Percentiles rank a stretch among this genome's conserved stretches.
Conservation (phyloP, 1,140 invertebrate species). For the Listronotus oregonensis region DNA sequence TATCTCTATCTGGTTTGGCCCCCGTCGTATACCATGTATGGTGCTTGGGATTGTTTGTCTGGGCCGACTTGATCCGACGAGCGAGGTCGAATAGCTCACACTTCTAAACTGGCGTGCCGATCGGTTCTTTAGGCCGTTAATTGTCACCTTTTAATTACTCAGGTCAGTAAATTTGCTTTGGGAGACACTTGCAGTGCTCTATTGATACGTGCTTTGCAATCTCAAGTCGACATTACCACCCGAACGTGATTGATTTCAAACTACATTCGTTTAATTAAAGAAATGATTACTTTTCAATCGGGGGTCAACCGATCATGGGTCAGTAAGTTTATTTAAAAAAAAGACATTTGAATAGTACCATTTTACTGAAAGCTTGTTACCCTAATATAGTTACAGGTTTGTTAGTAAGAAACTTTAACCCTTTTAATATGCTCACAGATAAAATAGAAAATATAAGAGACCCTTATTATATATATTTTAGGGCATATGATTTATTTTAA, state of each 20-base stretch:
- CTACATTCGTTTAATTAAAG: too few species aligned
- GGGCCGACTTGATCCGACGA: constrained; percentile 20
- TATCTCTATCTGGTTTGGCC: constrained; percentile 40
- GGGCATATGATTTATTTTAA: too few species aligned
- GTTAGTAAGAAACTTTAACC: too few species aligned
- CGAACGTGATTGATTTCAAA: constrained; percentile 14
- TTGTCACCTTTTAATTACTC: constrained; percentile 56
- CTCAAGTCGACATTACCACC: constrained; percentile 30
- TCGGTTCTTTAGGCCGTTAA: constrained; percentile 53
- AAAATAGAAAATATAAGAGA: too few species aligned
- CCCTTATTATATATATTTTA: too few species aligned
- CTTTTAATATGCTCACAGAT: too few species aligned
- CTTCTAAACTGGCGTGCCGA: constrained; percentile 52
- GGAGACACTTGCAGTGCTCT: constrained; percentile 40
- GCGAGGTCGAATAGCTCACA: constrained; percentile 51
- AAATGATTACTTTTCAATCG: too few species aligned
- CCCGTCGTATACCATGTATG: constrained; percentile 41
- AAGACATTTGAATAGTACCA: too few species aligned
- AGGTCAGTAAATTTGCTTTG: constrained; percentile 51
- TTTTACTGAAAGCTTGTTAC: too few species aligned
- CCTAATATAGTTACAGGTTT: too few species aligned
- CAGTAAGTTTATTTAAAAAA: too few species aligned
- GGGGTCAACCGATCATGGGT: too few species aligned
- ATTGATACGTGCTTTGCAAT: constrained; percentile 40
- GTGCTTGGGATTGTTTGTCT: constrained; percentile 38